Evolutionary conservation across 2,797 vertebrate genomes (phyloP).

Genomic region (Typhlichthys subterraneus): DNA sequence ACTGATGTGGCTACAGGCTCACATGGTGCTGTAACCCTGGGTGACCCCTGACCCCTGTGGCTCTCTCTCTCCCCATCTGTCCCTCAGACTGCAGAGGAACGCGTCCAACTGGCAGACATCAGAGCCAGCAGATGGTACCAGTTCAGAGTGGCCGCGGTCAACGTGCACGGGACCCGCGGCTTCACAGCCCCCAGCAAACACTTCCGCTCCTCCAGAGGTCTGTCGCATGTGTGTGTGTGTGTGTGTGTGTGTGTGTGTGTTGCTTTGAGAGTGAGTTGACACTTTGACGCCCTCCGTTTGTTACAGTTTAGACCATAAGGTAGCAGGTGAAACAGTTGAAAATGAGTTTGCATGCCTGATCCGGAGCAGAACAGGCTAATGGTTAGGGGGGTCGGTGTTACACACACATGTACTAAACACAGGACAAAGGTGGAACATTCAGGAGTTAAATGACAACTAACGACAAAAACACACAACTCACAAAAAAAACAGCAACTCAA

Average conservation of each 20-base stretch:
- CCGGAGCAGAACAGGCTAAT: constrained; percentile 16
- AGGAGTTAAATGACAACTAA: no score
- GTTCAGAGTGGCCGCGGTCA: constrained; percentile 94
- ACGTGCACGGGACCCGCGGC: constrained; percentile 92
- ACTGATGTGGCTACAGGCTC: constrained; percentile 70
- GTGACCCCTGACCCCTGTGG: constrained; percentile 71
- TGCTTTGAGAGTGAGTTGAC: constrained; percentile 52
- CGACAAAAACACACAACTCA: no score
- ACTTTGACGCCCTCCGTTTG: constrained; percentile 60
- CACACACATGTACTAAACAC: no score
- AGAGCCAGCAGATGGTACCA: constrained; percentile 96
- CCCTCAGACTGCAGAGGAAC: constrained; percentile 90
- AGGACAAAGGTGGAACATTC: no score
- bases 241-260: constrained; percentile 34
- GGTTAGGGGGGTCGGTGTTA: no score
- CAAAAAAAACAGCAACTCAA: no score
- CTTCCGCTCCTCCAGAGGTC: constrained; percentile 94
- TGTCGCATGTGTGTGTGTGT: constrained; percentile 43
- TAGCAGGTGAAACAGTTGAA: constrained; percentile 40
- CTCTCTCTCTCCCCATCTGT: constrained; percentile 69
- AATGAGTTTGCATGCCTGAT: constrained; percentile 30
- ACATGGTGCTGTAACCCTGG: constrained; percentile 63
- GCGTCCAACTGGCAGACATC: constrained; percentile 82
- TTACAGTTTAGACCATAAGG: constrained; percentile 49
- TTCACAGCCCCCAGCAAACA: constrained; percentile 97